Evolutionary conservation across 1,140 invertebrate genomes (phyloP).

Genomic region (Helicoverpa zea): DNA sequence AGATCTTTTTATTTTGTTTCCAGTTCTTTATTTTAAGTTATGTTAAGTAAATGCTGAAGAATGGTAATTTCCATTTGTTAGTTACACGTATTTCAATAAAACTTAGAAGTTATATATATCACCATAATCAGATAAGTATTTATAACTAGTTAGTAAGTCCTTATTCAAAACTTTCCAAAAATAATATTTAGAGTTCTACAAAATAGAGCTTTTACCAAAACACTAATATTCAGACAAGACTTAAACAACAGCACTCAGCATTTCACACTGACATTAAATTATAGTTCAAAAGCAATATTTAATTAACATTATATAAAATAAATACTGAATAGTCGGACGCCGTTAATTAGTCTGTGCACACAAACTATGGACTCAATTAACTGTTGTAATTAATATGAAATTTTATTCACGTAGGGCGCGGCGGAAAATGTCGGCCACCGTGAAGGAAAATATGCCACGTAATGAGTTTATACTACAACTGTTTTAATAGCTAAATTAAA

Average conservation of each 20-base stretch:
- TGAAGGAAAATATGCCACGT: constrained; percentile 30
- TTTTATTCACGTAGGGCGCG: constrained; percentile 35
- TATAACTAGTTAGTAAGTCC: too few species aligned
- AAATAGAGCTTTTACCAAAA: too few species aligned
- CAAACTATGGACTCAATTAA: constrained; percentile 34
- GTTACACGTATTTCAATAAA: too few species aligned
- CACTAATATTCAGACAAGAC: not conserved
- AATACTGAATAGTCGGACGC: constrained; percentile 21
- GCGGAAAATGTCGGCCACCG: constrained; percentile 16
- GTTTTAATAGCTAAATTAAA: not conserved
- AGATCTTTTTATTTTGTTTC: not conserved
- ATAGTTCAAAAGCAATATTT: not conserved
- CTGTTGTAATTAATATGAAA: constrained; percentile 35
- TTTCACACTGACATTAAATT: constrained; percentile 12
- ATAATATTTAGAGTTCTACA: too few species aligned
- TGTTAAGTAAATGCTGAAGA: too few species aligned
- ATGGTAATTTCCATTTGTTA: too few species aligned
- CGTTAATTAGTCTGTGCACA: constrained; percentile 30
- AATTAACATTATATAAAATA: constrained; percentile 6
- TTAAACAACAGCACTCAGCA: not conserved
- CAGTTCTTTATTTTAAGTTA: too few species aligned
- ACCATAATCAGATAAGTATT: too few species aligned
- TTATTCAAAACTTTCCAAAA: too few species aligned
- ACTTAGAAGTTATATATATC: too few species aligned
- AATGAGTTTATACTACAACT: constrained; percentile 22